Conservation (phyloP, 2,113 vertebrate genomes). For the Syngnathoides biaculeatus region DNA sequence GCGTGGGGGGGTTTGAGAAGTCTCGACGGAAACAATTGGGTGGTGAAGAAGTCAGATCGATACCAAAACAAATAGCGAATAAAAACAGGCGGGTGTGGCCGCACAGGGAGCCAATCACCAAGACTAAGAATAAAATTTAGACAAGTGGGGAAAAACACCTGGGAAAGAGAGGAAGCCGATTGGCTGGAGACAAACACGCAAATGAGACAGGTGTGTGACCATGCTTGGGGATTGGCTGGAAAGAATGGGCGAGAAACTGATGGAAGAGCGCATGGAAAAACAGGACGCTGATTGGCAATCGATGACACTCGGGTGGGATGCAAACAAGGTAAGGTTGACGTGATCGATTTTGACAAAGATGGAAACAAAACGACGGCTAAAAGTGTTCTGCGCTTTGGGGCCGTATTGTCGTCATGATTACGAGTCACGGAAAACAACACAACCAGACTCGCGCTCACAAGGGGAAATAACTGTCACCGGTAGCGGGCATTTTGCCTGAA, state of each 20-base stretch:
- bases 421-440: neutral
- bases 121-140: neutral
- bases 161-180: neutral
- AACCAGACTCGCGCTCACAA: neutral
- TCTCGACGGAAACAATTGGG: neutral
- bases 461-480: constrained; percentile 41
- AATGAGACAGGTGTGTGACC: neutral
- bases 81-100: too few species aligned
- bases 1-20: too few species aligned
- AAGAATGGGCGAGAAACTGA: too few species aligned
- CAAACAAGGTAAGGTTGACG: too few species aligned
- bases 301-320: too few species aligned
- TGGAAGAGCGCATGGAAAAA: too few species aligned
- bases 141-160: neutral
- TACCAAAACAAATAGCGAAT: too few species aligned
- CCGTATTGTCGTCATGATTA: neutral
- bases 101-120: neutral
- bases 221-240: too few species aligned
- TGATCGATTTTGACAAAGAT: neutral
- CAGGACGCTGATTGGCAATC: neutral
- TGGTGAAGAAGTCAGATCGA: neutral
- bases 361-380: neutral
- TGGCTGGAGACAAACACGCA: neutral
- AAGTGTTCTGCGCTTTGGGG: too few species aligned
- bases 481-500: constrained; percentile 18